Evolutionary conservation across 2,113 vertebrate species (phyloP).

Genomic region (Psilopogon haemacephalus): DNA sequence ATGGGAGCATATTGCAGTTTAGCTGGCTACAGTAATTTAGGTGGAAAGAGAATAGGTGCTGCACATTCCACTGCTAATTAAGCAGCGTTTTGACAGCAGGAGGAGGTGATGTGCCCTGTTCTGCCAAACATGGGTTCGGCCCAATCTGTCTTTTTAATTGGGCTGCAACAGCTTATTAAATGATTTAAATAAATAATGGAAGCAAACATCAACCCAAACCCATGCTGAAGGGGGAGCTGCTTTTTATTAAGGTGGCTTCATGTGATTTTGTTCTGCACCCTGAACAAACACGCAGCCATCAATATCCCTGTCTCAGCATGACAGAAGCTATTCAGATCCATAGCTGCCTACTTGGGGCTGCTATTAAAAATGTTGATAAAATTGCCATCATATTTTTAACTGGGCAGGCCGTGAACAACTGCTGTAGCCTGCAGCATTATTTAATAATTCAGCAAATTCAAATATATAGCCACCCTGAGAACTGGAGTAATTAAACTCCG

Average conservation of each 20-base stretch:
- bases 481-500: background rate
- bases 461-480: background rate
- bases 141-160: constrained; percentile 21
- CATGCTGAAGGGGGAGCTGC: background rate
- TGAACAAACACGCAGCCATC: background rate
- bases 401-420: background rate
- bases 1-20: background rate
- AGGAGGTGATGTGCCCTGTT: background rate
- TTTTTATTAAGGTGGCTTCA: background rate
- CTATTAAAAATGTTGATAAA: background rate
- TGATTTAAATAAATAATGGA: background rate
- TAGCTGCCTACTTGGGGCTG: background rate
- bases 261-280: background rate
- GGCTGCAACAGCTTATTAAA: background rate
- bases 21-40: background rate
- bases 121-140: background rate
- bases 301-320: background rate
- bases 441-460: background rate
- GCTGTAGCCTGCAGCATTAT: background rate
- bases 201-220: background rate
- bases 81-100: background rate
- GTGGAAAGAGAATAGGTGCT: background rate
- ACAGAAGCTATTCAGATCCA: background rate
- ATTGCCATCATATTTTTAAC: background rate
- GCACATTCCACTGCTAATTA: constrained; percentile 13